phyloP scores from a whole-genome alignment of 1,140 invertebrate genomes.

The Stratiolaelaps scimitus region DNA sequence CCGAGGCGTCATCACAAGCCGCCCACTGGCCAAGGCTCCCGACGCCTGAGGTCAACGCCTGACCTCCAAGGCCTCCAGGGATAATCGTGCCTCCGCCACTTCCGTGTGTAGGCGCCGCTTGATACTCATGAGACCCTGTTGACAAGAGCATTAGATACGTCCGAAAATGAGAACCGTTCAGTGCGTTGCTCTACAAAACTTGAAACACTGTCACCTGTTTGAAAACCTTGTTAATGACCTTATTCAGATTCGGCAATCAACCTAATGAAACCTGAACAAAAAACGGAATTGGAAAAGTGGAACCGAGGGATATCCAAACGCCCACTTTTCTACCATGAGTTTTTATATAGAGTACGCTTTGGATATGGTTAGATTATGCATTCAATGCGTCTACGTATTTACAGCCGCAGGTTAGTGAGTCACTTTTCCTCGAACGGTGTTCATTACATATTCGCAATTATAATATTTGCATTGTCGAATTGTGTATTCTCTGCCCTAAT shows the following conservation, averaged over 20 bases:
- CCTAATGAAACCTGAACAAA: neutral
- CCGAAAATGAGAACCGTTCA: neutral
- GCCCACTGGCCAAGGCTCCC: slow-evolving; percentile 6
- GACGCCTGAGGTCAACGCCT: neutral
- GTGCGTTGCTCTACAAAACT: neutral
- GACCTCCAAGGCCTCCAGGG: no score
- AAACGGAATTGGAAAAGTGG: neutral
- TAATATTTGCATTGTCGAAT: no score
- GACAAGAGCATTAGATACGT: neutral
- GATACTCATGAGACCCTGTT: slow-evolving; percentile 20
- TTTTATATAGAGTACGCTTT: no score
- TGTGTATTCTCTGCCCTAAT: no score
- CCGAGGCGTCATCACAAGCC: neutral
- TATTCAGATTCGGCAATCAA: neutral
- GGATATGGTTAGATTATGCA: no score
- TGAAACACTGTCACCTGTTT: neutral
- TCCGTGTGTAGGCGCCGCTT: slow-evolving; percentile 3
- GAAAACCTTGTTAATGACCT: neutral
- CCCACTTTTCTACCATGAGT: no score
- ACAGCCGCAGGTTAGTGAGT: no score
- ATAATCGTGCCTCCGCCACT: no score
- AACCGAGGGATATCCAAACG: neutral
- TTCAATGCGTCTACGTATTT: no score
- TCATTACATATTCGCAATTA: no score
- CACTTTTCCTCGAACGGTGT: no score